Base-by-base conservation (phyloP, 30 jellyfish, hydroid and myxozoan species). In the Calvadosia cruxmelitensis region DNA sequence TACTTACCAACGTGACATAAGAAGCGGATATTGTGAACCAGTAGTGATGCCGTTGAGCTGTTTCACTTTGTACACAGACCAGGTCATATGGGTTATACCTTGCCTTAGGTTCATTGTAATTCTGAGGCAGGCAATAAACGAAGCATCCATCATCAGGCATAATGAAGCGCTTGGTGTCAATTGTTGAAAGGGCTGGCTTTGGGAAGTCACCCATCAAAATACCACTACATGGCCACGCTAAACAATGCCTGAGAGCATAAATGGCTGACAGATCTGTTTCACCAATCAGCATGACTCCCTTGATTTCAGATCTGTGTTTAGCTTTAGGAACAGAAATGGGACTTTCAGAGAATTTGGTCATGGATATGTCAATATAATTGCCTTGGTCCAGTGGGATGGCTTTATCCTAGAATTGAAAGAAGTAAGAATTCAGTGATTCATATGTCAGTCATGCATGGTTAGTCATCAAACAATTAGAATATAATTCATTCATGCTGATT, bases 81-180 rank as follows among this genome's bases (percentile, higher is more conserved):
- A 85, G 71, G 52, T 85, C 90, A 69, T 85, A 85, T 10, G 95
- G 95, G 53, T 85, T 78, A 69, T 85, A 78, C 34, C 84, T 52
- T 29, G 84, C 77, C 27, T 61, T 80, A 16, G 66, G 78, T 2
- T 25, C 5, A 33, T 24, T 53, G 33, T 72, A 27, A 52, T 71
- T 75, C 49, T 78, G 53, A 3, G 84, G 74, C 31, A 85, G 31
- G 51, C 89, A 78, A 64, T 85, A 85, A 49, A 65, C 84, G 63
- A 85, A 85, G 29, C 78, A 68, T 27, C 95, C 95, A 68, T 85
- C 95, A 64, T 85, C 95, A 1, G 57, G 57, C 15, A 20, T 42
- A 5, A 42, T 42, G 10, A 5, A 5, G 10, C 20, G 15, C 20
- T 42, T 42, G 20, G 57, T 42, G 57, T 42, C 20, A 20, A 42